phyloP scores from a whole-genome alignment of 2,797 vertebrate genomes.

The Epinephelus awoara region DNA sequence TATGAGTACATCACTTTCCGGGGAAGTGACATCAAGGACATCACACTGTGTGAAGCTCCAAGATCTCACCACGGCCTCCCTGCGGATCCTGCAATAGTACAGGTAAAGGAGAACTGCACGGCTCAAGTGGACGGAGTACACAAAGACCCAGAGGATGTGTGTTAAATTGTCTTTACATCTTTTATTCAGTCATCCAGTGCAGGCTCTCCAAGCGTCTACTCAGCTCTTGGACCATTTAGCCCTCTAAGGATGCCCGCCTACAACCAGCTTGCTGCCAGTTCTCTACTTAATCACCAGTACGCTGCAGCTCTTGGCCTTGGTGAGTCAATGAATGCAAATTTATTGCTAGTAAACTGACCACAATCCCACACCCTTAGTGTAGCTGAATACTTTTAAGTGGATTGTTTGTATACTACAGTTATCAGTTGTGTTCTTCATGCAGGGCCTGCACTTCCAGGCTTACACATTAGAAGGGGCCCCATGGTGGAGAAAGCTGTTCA shows the following conservation, averaged over 20 bases:
- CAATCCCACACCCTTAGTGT: background rate
- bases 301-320: conserved; percentile 93
- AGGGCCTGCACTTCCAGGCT: conserved; percentile 88
- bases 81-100: conserved; percentile 96
- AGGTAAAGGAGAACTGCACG: conserved; percentile 79
- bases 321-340: conserved; percentile 63
- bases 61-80: conserved; percentile 92
- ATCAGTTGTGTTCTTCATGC: conserved; percentile 7
- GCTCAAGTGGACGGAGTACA: background rate
- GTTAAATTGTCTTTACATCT: background rate
- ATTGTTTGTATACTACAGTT: background rate
- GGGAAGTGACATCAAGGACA: conserved; percentile 97
- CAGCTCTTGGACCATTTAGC: conserved; percentile 90
- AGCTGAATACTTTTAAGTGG: background rate
- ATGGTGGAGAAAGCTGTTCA: conserved; percentile 98
- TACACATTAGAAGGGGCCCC: conserved; percentile 89
- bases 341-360: background rate
- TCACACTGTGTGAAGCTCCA: conserved; percentile 93
- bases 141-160: background rate
- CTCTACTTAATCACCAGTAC: conserved; percentile 94
- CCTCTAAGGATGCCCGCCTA: conserved; percentile 91
- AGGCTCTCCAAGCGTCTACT: conserved; percentile 84
- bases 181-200: conserved; percentile 72
- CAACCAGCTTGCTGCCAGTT: conserved; percentile 92
- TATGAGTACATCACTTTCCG: conserved; percentile 98